phyloP scores from a whole-genome alignment of 1,140 invertebrate genomes.

The Drosophila willistoni region DNA sequence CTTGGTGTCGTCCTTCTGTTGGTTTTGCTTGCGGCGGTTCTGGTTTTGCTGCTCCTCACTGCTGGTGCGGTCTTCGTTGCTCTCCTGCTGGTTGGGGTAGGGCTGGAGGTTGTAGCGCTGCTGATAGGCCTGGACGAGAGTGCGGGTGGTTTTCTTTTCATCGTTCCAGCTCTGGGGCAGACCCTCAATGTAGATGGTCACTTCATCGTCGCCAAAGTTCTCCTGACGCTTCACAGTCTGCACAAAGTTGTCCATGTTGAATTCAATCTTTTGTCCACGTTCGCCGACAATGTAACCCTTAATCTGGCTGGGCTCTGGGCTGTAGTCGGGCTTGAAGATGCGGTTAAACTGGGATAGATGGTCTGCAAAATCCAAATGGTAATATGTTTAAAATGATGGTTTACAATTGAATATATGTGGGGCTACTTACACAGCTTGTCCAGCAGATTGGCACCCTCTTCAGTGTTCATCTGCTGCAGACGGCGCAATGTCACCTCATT shows the following conservation, averaged over 20 bases:
- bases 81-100: conserved; percentile 41
- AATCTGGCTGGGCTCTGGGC: conserved; percentile 66
- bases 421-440: conserved; percentile 66
- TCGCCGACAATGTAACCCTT: conserved; percentile 65
- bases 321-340: conserved; percentile 55
- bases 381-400: background rate
- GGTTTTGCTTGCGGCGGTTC: conserved; percentile 46
- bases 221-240: conserved; percentile 63
- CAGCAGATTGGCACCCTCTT: conserved; percentile 67
- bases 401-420: too few relatives aligned
- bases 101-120: conserved; percentile 72
- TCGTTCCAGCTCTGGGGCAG: conserved; percentile 50
- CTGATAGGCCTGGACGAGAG: conserved; percentile 70
- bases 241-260: conserved; percentile 66
- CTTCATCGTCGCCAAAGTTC: conserved; percentile 73
- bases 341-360: conserved; percentile 71
- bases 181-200: conserved; percentile 77
- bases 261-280: conserved; percentile 62
- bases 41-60: conserved; percentile 51
- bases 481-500: conserved; percentile 64
- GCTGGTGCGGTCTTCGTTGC: conserved; percentile 8
- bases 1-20: conserved; percentile 48
- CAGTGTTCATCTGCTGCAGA: conserved; percentile 67
- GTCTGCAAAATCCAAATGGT: conserved; percentile 33
- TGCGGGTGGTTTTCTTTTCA: conserved; percentile 66